Evolutionary conservation across 1,140 invertebrate species (phyloP), one percentile per base, ranked within the genome.

Genomic region (Magallana angulata): DNA sequence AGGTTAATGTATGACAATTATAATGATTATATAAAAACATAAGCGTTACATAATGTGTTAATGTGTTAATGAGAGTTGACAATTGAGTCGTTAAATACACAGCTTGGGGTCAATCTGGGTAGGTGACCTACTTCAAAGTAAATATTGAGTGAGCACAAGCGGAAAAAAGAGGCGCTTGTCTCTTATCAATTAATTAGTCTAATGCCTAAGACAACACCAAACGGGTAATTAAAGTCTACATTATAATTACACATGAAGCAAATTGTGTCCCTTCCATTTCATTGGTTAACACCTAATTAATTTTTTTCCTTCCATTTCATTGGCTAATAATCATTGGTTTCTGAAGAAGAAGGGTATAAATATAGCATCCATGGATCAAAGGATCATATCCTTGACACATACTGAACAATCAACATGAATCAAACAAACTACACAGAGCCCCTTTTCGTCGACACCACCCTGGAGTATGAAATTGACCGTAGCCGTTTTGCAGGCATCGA

Each of bases 391-490:
- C 36, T 48, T 48, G 36, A 48, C 36, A 48, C 4, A 18, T 30
- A 24, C 12, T 4, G 6, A 30, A 30, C 68, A 76, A 1, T 36
- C 18, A 48, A 11, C 36, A 48, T 48, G 36, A 48, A 4, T 30
- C 68, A 76, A 5, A 36, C 12, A 30, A 76, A 36, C 18, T 30
- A 36, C 8, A 36, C 2, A 48, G 18, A 76, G 14, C 60, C 60
- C 3, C 68, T 76, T 12, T 76, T 36, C 24, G 14, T 76, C 7
- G 68, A 76, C 8, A 76, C 68, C 1, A 11, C 7, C 11, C 36
- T 76, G 68, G 68, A 76, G 24, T 76, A 76, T 24, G 68, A 76
- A 11, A 76, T 76, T 36, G 68, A 76, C 7, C 8, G 68, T 7
- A 30, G 24, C 36, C 68, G 24, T 3, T 76, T 76, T 30, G 30